Base-by-base conservation (phyloP, 2,113 vertebrate genomes). In the Triplophysa rosa region DNA sequence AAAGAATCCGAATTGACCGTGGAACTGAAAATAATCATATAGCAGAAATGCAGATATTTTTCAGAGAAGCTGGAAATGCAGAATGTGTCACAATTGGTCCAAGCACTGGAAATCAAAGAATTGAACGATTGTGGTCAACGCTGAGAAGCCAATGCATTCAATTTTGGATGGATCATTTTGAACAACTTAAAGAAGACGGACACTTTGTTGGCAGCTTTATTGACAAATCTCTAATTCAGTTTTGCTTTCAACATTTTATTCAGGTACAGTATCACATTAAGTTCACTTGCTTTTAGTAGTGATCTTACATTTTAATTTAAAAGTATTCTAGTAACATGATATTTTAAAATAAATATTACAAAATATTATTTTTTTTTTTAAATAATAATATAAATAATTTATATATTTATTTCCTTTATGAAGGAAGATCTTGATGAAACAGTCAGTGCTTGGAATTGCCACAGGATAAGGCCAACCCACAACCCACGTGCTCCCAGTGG, bases 151-250 rank as follows among this genome's bases (percentile, higher is more conserved):
- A n/a, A n/a, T n/a, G n/a, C n/a, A n/a, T n/a, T n/a, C n/a, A n/a
- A n/a, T n/a, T n/a, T n/a, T n/a, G n/a, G n/a, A n/a, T n/a, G n/a
- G n/a, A n/a, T n/a, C n/a, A n/a, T n/a, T n/a, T n/a, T n/a, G n/a
- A n/a, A n/a, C n/a, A n/a, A n/a, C n/a, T n/a, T n/a, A n/a, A n/a
- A n/a, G n/a, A n/a, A n/a, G n/a, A n/a, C n/a, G n/a, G n/a, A n/a
- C n/a, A n/a, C n/a, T n/a, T n/a, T n/a, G n/a, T n/a, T n/a, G n/a
- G n/a, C n/a, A n/a, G n/a, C n/a, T n/a, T n/a, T n/a, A 9, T 68
- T 58, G 77, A 79, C 77, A 79, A 68, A 45, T 79, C 77, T 52
- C 26, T 79, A 2, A 69, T 79, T 40, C 49, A 79, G 77, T 79
- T 69, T 79, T 67, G 64, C 37, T 79, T 79, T 52, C 77, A 79